phyloP scores from a whole-genome alignment of 2,888 invertebrate species.

The Parasteatoda lunata region DNA sequence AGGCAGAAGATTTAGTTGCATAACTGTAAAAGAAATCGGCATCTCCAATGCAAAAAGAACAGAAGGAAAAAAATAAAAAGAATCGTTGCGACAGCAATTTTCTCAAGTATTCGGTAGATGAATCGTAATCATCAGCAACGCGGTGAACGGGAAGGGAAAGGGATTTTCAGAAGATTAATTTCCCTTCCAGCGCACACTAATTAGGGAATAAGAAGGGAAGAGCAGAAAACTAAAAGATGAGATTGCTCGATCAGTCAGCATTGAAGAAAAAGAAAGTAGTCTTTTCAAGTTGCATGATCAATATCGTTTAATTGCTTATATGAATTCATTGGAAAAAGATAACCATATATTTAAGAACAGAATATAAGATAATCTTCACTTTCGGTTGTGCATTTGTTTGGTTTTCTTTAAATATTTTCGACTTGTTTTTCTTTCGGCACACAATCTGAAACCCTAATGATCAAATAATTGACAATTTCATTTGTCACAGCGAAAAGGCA shows the following conservation, averaged over 20 bases:
- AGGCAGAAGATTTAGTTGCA: background rate
- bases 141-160: background rate
- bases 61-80: background rate
- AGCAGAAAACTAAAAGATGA: background rate
- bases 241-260: slow-evolving; percentile 8
- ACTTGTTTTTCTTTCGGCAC: too few species aligned
- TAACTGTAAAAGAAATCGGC: background rate
- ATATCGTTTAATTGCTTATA: background rate
- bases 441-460: too few species aligned
- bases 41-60: background rate
- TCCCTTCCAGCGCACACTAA: slow-evolving; percentile 10
- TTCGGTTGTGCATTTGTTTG: too few species aligned
- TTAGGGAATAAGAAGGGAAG: slow-evolving; percentile 14
- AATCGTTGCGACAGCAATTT: background rate
- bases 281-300: background rate
- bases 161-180: slow-evolving; percentile 23
- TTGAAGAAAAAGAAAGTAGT: background rate
- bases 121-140: slow-evolving; percentile 9
- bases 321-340: background rate
- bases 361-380: background rate
- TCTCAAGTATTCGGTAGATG: background rate
- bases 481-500: too few species aligned
- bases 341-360: background rate
- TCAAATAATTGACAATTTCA: too few species aligned
- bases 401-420: too few species aligned